Percentiles rank a stretch among this genome's conserved stretches.
Conservation (phyloP, 2,113 vertebrate species). For the Trachemys scripta region DNA sequence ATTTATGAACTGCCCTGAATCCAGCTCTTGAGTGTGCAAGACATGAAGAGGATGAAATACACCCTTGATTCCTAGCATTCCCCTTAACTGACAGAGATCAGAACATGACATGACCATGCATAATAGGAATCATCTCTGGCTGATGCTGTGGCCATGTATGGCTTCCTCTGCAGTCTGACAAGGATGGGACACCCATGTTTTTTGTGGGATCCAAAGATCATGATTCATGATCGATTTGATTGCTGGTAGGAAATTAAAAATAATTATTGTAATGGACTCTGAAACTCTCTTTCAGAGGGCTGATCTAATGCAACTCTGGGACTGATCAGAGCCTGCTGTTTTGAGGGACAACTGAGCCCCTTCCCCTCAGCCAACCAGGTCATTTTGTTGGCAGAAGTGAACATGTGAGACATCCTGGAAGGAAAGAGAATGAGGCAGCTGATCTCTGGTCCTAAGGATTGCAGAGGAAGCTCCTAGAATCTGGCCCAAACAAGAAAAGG, state of each 20-base stretch:
- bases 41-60: neutral
- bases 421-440: neutral
- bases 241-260: neutral
- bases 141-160: too few species aligned
- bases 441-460: neutral
- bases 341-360: neutral
- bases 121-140: neutral
- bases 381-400: neutral
- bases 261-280: neutral
- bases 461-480: neutral
- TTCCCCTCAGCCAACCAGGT: neutral
- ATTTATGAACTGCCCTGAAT: too few species aligned
- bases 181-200: neutral
- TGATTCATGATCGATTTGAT: neutral
- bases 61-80: neutral
- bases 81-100: neutral
- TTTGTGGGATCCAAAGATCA: neutral
- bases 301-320: neutral
- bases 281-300: neutral
- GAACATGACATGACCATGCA: neutral
- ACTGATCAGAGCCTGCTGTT: neutral
- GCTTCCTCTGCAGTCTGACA: neutral
- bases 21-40: neutral
- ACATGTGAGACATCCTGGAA: neutral
- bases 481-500: neutral